Evolutionary conservation across 1,140 invertebrate genomes (phyloP).

Genomic region (Drosophila miranda): DNA sequence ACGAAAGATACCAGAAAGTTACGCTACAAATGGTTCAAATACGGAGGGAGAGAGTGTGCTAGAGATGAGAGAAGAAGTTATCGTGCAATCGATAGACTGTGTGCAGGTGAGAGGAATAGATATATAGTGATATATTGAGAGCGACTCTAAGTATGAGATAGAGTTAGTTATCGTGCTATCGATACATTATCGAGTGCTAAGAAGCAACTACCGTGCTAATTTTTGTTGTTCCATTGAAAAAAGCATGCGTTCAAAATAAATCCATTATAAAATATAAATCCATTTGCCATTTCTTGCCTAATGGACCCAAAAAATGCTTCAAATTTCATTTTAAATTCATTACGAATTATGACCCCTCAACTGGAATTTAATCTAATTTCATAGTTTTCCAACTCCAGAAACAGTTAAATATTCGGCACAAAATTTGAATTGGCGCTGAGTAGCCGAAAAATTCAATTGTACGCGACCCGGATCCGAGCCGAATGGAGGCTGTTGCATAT

Average conservation of each 20-base stretch:
- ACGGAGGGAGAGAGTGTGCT: constrained; percentile 16
- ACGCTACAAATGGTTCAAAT: not conserved
- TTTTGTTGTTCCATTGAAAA: too few relatives aligned
- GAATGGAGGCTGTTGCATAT: constrained; percentile 61
- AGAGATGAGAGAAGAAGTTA: too few relatives aligned
- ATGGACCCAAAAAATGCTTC: constrained; percentile 11
- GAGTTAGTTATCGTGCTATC: not conserved
- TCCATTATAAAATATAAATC: not conserved
- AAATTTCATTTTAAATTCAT: constrained; percentile 75
- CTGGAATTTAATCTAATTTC: constrained; percentile 56
- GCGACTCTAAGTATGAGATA: too few relatives aligned
- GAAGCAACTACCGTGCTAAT: too few relatives aligned
- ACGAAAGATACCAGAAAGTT: constrained; percentile 1
- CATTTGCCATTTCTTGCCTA: not conserved
- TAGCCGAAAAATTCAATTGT: constrained; percentile 57
- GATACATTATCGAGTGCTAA: not conserved
- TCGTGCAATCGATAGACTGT: too few relatives aligned
- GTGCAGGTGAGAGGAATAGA: not conserved
- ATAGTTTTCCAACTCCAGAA: constrained; percentile 32
- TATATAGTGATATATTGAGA: too few relatives aligned
- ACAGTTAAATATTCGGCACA: constrained; percentile 20
- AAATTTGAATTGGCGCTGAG: constrained; percentile 34
- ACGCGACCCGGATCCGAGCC: constrained; percentile 42
- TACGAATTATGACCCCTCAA: constrained; percentile 16
- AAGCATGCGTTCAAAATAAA: not conserved